Evolutionary conservation across 2,888 invertebrate species (phyloP), one percentile per base, ranked within the genome.

Genomic region (Limnephilus rhombicus): DNA sequence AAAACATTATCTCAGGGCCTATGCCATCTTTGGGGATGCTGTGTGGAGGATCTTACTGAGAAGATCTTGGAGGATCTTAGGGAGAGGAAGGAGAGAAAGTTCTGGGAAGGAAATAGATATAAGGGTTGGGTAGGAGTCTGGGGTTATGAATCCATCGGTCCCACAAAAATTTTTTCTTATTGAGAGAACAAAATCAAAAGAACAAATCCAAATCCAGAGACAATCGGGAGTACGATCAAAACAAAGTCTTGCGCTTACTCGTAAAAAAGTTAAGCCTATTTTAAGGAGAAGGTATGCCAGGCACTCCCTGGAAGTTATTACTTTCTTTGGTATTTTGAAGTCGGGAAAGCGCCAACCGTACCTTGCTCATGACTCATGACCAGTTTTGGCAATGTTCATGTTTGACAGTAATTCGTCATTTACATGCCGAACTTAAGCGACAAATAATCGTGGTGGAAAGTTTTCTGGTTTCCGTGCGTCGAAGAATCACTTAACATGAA

Each of bases 381-480:
- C 89, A 80, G 89, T 89, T 89, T 89, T 89, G 45, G 37, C 82
- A 29, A 34, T 11, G 83, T 31, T 15, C 83, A 34, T 83, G 34
- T 83, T 15, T 37, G 83, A 83, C 9, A 34, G 5, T 83, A 37
- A 90, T 90, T 83, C 49, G 81, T 49, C 90, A 90, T 90, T 82
- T 81, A 83, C 53, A 90, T 53, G 53, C 11, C 24, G 85, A 80
- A 80, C 85, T 91, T 53, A 91, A 91, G 37, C 83, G 85, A 49
- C 80, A 85, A 24, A 83, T 24, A 31, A 83, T 15, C 31, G 24
- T 13, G 29, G 86, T 91, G 80, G 91, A 91, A 91, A 91, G 91
- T 91, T 91, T 85, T 24, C 80, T 68, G 31, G 85, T 80, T 91
- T 53, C 29, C 86, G 15, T 41, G 12, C 86, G 80, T 86, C 68